Evolutionary conservation across 2,113 vertebrate species (phyloP).

Genomic region (Xyliphius kryptos): DNA sequence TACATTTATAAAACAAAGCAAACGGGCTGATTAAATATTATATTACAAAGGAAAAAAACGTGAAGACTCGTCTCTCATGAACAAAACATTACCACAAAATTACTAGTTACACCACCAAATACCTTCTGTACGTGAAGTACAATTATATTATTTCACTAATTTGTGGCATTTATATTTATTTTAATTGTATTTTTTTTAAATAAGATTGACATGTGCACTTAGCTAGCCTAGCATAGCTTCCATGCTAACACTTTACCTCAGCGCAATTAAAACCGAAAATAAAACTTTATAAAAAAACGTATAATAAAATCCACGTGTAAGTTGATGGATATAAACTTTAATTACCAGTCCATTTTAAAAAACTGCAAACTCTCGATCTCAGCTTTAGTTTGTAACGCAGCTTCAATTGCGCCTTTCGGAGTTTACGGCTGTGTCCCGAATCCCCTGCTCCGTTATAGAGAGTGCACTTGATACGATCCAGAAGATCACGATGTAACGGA

Average conservation of each 20-base stretch:
- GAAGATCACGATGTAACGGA: no score
- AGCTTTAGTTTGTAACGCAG: background rate
- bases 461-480: background rate
- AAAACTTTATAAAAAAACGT: background rate
- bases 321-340: background rate
- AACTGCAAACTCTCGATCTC: background rate
- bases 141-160: no score
- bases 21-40: no score
- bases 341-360: constrained; percentile 31
- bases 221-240: background rate
- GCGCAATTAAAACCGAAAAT: background rate
- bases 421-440: background rate
- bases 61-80: no score
- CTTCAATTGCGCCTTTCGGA: constrained; percentile 23
- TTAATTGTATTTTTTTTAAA: no score
- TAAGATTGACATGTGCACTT: constrained; percentile 5
- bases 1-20: no score
- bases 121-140: no score
- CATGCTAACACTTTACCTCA: background rate
- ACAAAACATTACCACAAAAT: no score
- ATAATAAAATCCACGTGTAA: background rate
- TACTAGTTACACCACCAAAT: no score
- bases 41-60: no score
- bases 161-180: no score
- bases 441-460: background rate